Evolutionary conservation across 2,113 vertebrate genomes (phyloP).

Genomic region (Menidia beryllina): DNA sequence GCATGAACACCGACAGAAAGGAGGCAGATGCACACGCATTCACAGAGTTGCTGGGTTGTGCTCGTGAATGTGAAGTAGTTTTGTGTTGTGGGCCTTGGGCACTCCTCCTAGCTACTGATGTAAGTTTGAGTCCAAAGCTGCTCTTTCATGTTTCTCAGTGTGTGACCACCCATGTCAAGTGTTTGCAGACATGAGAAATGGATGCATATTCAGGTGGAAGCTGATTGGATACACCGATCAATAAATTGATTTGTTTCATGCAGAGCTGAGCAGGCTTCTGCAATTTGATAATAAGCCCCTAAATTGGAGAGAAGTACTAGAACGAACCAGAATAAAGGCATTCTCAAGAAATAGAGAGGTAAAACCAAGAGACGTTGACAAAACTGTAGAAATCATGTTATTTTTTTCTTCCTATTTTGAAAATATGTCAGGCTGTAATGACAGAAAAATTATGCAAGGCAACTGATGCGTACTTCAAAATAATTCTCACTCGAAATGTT

Average conservation of each 20-base stretch:
- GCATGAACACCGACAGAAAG: slow-evolving; percentile 8
- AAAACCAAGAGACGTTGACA: neutral
- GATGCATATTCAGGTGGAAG: slow-evolving; percentile 3
- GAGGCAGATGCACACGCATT: neutral
- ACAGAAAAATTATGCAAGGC: too few relatives aligned
- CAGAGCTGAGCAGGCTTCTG: neutral
- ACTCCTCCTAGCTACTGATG: slow-evolving; percentile 57
- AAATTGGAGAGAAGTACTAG: neutral
- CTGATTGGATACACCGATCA: neutral
- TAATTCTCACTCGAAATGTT: neutral
- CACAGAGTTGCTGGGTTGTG: slow-evolving; percentile 6
- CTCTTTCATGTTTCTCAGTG: slow-evolving; percentile 32
- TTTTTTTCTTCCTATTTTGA: too few relatives aligned
- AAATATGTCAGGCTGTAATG: neutral
- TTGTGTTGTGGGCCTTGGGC: slow-evolving; percentile 54
- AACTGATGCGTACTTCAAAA: too few relatives aligned
- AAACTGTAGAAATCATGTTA: neutral
- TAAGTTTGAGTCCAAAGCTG: slow-evolving; percentile 49
- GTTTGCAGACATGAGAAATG: slow-evolving; percentile 13
- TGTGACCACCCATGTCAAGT: slow-evolving; percentile 50
- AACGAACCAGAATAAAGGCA: neutral
- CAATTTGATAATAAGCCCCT: slow-evolving; percentile 8
- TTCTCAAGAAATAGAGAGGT: neutral
- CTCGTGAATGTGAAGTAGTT: slow-evolving; percentile 51
- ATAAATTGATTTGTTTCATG: slow-evolving; percentile 15